A percentile compares a stretch with the other conserved stretches of the same genome.
Conservation (phyloP, 2,113 vertebrate species). For the Sciurus niger region DNA sequence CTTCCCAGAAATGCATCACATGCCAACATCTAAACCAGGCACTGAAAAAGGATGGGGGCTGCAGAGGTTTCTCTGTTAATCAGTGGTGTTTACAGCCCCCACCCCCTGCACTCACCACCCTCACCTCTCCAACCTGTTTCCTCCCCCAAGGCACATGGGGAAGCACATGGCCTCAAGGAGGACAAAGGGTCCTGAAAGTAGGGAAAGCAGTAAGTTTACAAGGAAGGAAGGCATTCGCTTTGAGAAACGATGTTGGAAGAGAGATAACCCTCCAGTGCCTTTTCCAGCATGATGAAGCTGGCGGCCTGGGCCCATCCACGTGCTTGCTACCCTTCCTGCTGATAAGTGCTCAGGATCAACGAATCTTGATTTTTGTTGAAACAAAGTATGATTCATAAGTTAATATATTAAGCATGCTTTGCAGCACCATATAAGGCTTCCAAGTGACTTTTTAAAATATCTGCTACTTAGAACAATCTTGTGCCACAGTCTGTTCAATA, state of each 20-base stretch:
- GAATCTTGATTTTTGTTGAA: constrained; percentile 41
- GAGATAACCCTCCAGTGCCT: neutral
- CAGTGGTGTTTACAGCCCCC: neutral
- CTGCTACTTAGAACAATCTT: constrained; percentile 29
- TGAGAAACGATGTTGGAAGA: neutral
- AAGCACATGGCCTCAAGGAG: neutral
- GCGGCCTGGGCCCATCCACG: neutral
- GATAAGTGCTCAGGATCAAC: neutral
- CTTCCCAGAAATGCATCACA: neutral
- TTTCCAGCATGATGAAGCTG: neutral
- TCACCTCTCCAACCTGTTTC: too few species aligned
- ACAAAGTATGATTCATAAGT: constrained; percentile 39
- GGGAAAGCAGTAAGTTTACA: neutral
- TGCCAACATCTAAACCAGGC: neutral
- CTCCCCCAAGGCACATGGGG: neutral
- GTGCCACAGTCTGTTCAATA: neutral
- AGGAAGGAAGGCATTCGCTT: neutral
- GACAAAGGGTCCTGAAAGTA: neutral
- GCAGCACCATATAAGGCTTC: neutral
- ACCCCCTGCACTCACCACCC: neutral
- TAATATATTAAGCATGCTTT: constrained; percentile 28
- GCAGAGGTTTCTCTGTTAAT: neutral
- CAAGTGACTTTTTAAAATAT: neutral
- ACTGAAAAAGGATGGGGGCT: neutral
- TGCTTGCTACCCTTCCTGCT: neutral